These are phyloP conservation scores for Macquaria ambigua DNA, from an alignment of 2,113 vertebrate species.

Conservation along the genomic window DNA sequence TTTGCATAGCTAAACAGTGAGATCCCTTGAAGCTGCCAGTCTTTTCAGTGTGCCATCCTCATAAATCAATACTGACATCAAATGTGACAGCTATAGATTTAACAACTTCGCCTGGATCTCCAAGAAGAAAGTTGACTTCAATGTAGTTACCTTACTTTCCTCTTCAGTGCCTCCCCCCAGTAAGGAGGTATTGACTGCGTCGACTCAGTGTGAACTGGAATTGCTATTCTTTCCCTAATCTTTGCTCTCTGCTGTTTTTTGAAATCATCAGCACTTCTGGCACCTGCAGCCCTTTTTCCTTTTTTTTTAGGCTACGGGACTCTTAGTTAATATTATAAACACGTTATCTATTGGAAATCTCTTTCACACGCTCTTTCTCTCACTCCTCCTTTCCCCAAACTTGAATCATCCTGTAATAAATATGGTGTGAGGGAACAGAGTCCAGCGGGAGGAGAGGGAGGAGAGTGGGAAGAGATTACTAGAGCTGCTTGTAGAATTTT, in stretches of 20 bases:
- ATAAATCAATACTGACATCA: slow-evolving; percentile 82
- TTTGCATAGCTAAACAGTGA: slow-evolving; percentile 83
- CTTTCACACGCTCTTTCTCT: slow-evolving; percentile 69
- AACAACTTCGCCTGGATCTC: slow-evolving; percentile 59
- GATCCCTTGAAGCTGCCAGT: slow-evolving; percentile 76
- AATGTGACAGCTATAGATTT: slow-evolving; percentile 81
- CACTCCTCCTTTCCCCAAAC: slow-evolving; percentile 54
- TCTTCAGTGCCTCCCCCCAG: slow-evolving; percentile 44
- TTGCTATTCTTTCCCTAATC: slow-evolving; percentile 62
- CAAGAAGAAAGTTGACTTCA: slow-evolving; percentile 74
- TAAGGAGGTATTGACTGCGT: slow-evolving; percentile 64
- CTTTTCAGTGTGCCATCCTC: slow-evolving; percentile 69
- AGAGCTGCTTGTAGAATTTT: slow-evolving; percentile 79
- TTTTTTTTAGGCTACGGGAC: background rate
- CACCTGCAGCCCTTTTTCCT: slow-evolving; percentile 43
- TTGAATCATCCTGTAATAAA: slow-evolving; percentile 74
- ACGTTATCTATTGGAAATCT: slow-evolving; percentile 72
- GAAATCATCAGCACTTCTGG: slow-evolving; percentile 68
- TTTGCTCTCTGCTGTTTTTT: slow-evolving; percentile 54
- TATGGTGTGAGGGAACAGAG: slow-evolving; percentile 60
- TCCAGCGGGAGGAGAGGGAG: slow-evolving; percentile 57
- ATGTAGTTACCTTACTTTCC: slow-evolving; percentile 44
- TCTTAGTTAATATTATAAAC: slow-evolving; percentile 74
- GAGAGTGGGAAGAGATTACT: slow-evolving; percentile 64
- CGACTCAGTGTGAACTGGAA: slow-evolving; percentile 57